Evolutionary conservation across 2,888 invertebrate species (phyloP), one percentile per base, ranked within the genome.

Genomic region (Apantesis nais): DNA sequence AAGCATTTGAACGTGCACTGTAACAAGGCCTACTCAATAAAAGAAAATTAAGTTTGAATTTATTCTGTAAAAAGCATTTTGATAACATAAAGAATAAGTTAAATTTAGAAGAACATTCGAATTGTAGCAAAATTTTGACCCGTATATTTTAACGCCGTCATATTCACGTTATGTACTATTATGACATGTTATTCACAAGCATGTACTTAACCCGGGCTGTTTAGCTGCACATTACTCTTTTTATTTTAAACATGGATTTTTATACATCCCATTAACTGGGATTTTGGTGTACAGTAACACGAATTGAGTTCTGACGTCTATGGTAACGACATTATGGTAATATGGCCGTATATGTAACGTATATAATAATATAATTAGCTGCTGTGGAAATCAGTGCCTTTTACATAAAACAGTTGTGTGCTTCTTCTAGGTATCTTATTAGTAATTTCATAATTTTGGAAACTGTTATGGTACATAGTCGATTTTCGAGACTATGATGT

Each of bases 221-320:
- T 63, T 41, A 70, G 62, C 39, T 68, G 55, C 62, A 66, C 31
- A 48, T 62, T 31, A 64, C 58, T 34, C 25, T 72, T 76, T 78
- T 81, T 75, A 76, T 79, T 80, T 76, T 68, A 72, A 75, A 37
- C 31, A 66, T 22, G 29, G 41, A 75, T 66, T 52, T 63, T 4
- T 22, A 5, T 60, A 68, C 52, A 48, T 55, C 16, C 37, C 72
- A 73, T 72, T 73, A 71, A 67, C 29, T 55, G n/a, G 41, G 70
- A 71, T 71, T 76, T 62, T 61, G 25, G 64, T 74, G 69, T 71
- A 68, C 63, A 55, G 67, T 75, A 70, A 70, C 69, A 70, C 65
- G 48, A 65, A 60, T 68, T 65, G 55, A 60, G 58, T 72, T 44
- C 44, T 34, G 25, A 62, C 52, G 63, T 41, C 44, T 29, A 48